A percentile compares a stretch with the other conserved stretches of the same genome.
These are phyloP conservation scores for Porites rus DNA, from an alignment of 92 coral and sea anemone genomes.

Conservation along the genomic window DNA sequence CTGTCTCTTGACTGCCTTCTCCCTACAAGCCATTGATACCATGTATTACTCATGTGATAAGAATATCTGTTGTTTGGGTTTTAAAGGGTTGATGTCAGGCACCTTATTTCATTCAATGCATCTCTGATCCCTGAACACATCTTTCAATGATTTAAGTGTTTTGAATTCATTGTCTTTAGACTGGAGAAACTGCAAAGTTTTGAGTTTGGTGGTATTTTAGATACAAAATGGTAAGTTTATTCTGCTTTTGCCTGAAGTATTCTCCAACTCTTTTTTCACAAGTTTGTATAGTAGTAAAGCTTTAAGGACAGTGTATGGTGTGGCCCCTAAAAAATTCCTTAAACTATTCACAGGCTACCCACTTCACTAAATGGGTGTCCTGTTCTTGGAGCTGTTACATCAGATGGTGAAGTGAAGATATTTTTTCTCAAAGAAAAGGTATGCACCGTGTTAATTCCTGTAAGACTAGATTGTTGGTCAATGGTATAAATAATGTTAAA, in stretches of 20 bases:
- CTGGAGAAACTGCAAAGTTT: conserved; percentile 57
- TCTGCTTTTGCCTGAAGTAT: not conserved
- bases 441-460: not conserved
- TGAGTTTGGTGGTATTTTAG: conserved; percentile 74
- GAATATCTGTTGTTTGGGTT: too few species aligned
- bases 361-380: conserved; percentile 35
- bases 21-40: too few species aligned
- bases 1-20: too few species aligned
- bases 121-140: too few species aligned
- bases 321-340: not conserved
- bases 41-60: too few species aligned
- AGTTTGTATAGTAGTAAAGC: not conserved
- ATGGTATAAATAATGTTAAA: not conserved
- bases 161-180: conserved; percentile 22
- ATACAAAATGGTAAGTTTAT: conserved; percentile 77
- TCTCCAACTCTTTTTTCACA: not conserved
- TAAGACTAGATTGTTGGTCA: not conserved
- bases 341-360: conserved; percentile 59
- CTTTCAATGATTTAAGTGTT: not conserved
- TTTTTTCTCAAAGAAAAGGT: conserved; percentile 64
- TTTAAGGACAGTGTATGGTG: not conserved
- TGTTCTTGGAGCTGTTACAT: conserved; percentile 80
- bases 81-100: too few species aligned
- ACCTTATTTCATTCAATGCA: too few species aligned
- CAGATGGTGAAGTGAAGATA: conserved; percentile 69